Percentiles rank a stretch among this genome's conserved stretches.
These are phyloP conservation scores for Stichopus chloronotus DNA, from an alignment of 35 echinoderm and acorn worm genomes.

Conservation along the genomic window DNA sequence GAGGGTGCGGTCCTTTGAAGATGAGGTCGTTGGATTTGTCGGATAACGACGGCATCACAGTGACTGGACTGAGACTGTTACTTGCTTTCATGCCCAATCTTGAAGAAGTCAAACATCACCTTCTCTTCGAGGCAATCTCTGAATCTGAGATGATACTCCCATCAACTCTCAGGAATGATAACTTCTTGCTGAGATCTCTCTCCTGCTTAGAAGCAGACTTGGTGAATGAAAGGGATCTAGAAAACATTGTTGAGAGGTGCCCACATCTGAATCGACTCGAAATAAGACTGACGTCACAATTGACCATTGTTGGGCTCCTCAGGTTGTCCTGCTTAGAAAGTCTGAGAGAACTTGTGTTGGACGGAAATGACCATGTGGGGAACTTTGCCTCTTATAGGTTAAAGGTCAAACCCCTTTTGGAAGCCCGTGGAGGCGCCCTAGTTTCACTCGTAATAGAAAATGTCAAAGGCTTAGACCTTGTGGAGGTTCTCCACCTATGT, in stretches of 20 bases:
- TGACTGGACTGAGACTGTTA: background rate
- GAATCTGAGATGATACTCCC: background rate
- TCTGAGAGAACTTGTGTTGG: background rate
- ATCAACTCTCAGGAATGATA: background rate
- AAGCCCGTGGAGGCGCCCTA: background rate
- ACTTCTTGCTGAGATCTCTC: background rate
- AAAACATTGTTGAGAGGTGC: background rate
- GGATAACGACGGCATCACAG: constrained; percentile 18
- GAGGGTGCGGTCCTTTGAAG: background rate
- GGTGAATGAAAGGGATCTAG: background rate
- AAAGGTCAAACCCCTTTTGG: constrained; percentile 9
- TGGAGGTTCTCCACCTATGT: constrained; percentile 11
- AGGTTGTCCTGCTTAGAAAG: background rate
- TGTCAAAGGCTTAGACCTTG: background rate
- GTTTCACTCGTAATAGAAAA: background rate
- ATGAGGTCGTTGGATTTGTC: constrained; percentile 25
- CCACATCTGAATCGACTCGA: constrained; percentile 14
- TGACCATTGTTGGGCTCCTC: background rate
- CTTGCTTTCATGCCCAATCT: background rate
- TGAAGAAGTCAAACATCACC: background rate
- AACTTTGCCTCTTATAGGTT: background rate
- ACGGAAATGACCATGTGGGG: background rate
- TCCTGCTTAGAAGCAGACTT: constrained; percentile 21
- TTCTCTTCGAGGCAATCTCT: constrained; percentile 27
- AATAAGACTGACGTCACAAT: background rate